These are phyloP conservation scores for Calliopsis andreniformis DNA, from an alignment of 1,140 invertebrate species.

Conservation along the genomic window DNA sequence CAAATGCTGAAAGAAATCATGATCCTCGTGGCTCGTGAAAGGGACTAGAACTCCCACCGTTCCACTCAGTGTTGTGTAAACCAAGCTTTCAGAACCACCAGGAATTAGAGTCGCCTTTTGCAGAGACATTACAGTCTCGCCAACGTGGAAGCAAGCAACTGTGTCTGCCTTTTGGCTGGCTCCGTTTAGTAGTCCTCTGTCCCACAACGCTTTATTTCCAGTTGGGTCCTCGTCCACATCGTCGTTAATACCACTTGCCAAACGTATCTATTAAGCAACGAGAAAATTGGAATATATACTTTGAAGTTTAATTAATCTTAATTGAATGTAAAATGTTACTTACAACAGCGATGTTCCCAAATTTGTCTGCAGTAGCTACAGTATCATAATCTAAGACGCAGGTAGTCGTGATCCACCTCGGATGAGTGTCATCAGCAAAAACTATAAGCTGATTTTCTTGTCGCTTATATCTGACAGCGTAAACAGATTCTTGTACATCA, in stretches of 20 bases:
- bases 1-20: constrained; percentile 99
- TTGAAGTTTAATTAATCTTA: too few relatives aligned
- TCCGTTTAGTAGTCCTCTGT: constrained; percentile 96
- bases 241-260: constrained; percentile 95
- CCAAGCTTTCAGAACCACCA: constrained; percentile 96
- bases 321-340: constrained; percentile 67
- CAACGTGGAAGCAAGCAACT: constrained; percentile 96
- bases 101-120: constrained; percentile 98
- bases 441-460: constrained; percentile 98
- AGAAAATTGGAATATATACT: too few relatives aligned
- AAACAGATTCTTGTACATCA: constrained; percentile 98
- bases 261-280: constrained; percentile 83
- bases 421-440: constrained; percentile 99
- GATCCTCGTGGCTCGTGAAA: constrained; percentile 98
- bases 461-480: constrained; percentile 97
- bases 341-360: constrained; percentile 98
- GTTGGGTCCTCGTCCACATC: constrained; percentile 99
- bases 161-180: constrained; percentile 99
- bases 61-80: constrained; percentile 98
- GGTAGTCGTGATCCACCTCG: constrained; percentile 96
- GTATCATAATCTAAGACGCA: constrained; percentile 98
- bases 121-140: constrained; percentile 94
- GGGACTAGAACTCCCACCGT: constrained; percentile 98
- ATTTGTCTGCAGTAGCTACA: constrained; percentile 97
- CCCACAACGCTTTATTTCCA: constrained; percentile 99